Conservation (phyloP, 2,113 vertebrate genomes). For the Phasianus colchicus region DNA sequence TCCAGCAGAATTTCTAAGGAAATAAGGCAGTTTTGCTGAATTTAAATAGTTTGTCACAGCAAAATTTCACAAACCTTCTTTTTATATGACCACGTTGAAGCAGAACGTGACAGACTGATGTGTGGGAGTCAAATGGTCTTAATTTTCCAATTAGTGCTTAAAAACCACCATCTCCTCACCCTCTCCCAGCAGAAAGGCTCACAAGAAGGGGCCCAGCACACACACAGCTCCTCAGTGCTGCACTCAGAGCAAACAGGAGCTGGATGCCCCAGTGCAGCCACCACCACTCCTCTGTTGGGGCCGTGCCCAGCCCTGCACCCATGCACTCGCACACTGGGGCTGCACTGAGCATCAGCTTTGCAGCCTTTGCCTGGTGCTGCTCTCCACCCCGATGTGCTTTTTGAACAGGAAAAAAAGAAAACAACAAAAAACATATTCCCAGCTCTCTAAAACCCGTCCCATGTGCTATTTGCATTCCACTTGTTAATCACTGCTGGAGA, state of each 20-base stretch:
- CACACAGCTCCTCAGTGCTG: not conserved
- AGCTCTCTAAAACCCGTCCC: not conserved
- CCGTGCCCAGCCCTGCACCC: too few relatives aligned
- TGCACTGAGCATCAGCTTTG: not conserved
- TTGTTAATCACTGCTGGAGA: slow-evolving; percentile 41
- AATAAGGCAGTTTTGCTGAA: not conserved
- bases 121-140: slow-evolving; percentile 15
- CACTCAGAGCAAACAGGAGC: not conserved
- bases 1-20: not conserved
- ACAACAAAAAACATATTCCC: not conserved
- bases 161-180: not conserved
- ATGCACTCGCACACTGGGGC: not conserved
- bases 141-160: slow-evolving; percentile 53
- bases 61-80: not conserved
- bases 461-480: slow-evolving; percentile 23
- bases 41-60: not conserved
- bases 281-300: too few relatives aligned
- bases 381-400: not conserved
- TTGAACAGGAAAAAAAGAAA: not conserved
- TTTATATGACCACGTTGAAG: slow-evolving; percentile 18
- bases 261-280: not conserved
- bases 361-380: not conserved
- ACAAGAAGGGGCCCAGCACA: not conserved
- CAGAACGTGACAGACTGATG: slow-evolving; percentile 45
- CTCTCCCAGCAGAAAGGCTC: not conserved